Base-by-base conservation (phyloP, 2,797 vertebrate genomes). In the Spheniscus humboldti region DNA sequence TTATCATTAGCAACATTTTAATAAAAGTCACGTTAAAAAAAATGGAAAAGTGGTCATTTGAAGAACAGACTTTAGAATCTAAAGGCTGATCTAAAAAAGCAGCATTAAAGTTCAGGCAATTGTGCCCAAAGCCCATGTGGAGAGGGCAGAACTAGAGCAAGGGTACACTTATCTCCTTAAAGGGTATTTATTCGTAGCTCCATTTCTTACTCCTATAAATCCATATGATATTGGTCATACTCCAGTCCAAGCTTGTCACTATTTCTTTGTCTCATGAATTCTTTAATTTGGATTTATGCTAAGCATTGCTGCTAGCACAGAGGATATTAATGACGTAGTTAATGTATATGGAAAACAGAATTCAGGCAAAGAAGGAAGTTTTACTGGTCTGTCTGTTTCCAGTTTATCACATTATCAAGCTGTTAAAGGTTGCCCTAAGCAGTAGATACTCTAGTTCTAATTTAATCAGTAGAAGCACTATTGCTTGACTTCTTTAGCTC, bases 351-450 rank as follows among this genome's bases (percentile, higher is more conserved):
- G 63, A 75, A 94, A 95, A 93, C 56, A 90, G 82, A 96, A 72
- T 64, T 96, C 71, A 91, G 85, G 90, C 66, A 95, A 83, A 93
- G n/a, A 71, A 90, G 28, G 37, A 95, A 69, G 74, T 79, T 77
- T 50, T 92, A 91, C 66, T 35, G 60, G 43, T 95, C 79, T 85
- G 87, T 96, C 86, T 96, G 56, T 84, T 95, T 88, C 92, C 94
- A 89, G 82, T 94, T 95, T 94, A 91, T 94, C 93, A 93, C 82
- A 96, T 83, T 90, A 95, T 87, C 88, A 90, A 94, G 94, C 60
- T 95, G 83, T 76, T 96, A 94, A 87, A 92, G 76, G 88, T 60
- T 88, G 82, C 95, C 96, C 56, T 79, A 84, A 94, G 94, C 85
- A 60, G 53, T 7, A 68, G 43, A 90, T 52, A 95, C 68, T 91